Conservation (phyloP, 2,797 vertebrate genomes). For the Syndactyla subalaris region DNA sequence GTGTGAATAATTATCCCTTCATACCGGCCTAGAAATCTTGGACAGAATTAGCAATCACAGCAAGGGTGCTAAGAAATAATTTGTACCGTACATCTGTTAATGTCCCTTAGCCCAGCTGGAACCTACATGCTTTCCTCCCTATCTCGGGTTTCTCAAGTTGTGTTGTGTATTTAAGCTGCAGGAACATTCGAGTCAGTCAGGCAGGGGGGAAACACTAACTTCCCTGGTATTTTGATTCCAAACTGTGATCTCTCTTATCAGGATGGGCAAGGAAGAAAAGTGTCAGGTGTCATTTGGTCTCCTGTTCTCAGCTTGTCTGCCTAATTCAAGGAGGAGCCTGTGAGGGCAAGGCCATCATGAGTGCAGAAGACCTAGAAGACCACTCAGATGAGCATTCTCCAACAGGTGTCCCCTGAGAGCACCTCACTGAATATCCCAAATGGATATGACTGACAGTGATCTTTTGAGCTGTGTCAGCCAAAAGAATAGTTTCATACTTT, state of each 20-base stretch:
- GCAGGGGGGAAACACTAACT: not conserved
- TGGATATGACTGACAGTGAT: not conserved
- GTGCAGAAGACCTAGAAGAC: not conserved
- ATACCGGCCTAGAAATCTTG: conserved; percentile 44
- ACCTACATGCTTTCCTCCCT: not conserved
- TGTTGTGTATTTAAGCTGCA: conserved; percentile 33
- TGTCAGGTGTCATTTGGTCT: not conserved
- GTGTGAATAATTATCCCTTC: conserved; percentile 66
- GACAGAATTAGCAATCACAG: conserved; percentile 65
- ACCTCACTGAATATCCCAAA: not conserved
- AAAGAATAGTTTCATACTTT: not conserved
- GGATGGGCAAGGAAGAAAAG: not conserved
- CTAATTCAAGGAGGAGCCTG: not conserved
- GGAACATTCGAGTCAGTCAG: not conserved
- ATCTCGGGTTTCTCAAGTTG: conserved; percentile 29
- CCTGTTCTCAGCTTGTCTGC: not conserved
- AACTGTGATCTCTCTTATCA: not conserved
- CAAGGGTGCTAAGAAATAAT: conserved; percentile 66
- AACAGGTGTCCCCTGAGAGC: not conserved
- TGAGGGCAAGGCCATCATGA: not conserved
- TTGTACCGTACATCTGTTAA: conserved; percentile 60
- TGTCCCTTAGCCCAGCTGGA: conserved; percentile 62
- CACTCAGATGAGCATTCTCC: not conserved
- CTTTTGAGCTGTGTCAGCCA: not conserved
- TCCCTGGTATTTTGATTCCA: conserved; percentile 2